phyloP scores from a whole-genome alignment of 2,888 invertebrate species.

The Crepidodera aurea region DNA sequence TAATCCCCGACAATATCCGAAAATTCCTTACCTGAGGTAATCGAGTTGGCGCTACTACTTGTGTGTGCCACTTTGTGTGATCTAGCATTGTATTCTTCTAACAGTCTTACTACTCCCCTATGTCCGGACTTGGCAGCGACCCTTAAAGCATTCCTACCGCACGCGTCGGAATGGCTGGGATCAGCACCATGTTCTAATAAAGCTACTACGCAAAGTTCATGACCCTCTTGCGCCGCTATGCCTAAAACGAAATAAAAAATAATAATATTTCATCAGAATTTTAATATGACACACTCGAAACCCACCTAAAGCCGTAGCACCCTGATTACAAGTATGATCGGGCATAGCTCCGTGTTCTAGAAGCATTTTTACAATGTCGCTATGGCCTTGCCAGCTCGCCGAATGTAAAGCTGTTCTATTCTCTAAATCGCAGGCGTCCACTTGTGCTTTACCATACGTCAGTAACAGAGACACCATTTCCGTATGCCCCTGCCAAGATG shows the following conservation, averaged over 20 bases:
- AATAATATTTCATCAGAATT: too few species aligned
- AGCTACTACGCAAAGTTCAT: slow-evolving; percentile 88
- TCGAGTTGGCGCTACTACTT: slow-evolving; percentile 58
- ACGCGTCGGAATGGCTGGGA: slow-evolving; percentile 85
- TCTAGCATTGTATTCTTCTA: slow-evolving; percentile 71
- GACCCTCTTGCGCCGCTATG: slow-evolving; percentile 96
- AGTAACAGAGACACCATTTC: slow-evolving; percentile 90
- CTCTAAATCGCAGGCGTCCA: slow-evolving; percentile 89
- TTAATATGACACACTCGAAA: too few species aligned
- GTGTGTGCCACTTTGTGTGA: slow-evolving; percentile 58
- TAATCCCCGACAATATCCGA: too few species aligned
- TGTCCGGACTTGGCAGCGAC: slow-evolving; percentile 94
- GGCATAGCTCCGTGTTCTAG: slow-evolving; percentile 83
- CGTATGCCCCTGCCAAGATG: slow-evolving; percentile 93
- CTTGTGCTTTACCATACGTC: slow-evolving; percentile 79
- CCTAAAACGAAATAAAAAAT: slow-evolving; percentile 62
- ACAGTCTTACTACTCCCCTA: slow-evolving; percentile 79
- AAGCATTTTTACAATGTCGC: slow-evolving; percentile 80
- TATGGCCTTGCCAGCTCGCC: slow-evolving; percentile 95
- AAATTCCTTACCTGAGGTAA: slow-evolving; percentile 60
- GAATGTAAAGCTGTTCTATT: slow-evolving; percentile 91
- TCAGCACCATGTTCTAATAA: slow-evolving; percentile 85
- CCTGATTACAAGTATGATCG: slow-evolving; percentile 93
- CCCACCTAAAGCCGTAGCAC: slow-evolving; percentile 87
- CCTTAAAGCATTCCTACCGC: slow-evolving; percentile 85